Conservation (phyloP, 1,140 invertebrate genomes). For the Acromyrmex heyeri region DNA sequence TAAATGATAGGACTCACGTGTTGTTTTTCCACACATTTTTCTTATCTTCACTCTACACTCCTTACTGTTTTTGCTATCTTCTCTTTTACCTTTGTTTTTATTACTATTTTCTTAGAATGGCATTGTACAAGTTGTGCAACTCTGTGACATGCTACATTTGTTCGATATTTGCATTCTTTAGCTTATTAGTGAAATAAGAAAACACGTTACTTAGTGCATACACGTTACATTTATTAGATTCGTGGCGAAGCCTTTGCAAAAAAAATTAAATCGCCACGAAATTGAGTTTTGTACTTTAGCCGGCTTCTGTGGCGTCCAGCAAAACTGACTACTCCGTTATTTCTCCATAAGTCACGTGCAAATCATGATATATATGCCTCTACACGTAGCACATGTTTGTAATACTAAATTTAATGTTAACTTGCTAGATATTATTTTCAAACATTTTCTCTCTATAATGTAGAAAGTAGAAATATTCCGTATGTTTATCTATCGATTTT, state of each 20-base stretch:
- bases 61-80: neutral
- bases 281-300: conserved; percentile 76
- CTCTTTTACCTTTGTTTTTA: neutral
- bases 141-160: neutral
- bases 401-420: neutral
- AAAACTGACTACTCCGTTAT: conserved; percentile 35
- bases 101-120: neutral
- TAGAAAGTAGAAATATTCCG: neutral
- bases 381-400: neutral
- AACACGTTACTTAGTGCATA: conserved; percentile 12
- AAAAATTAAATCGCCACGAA: conserved; percentile 46
- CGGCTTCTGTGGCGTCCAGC: conserved; percentile 78
- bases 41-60: neutral
- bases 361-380: conserved; percentile 16
- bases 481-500: neutral
- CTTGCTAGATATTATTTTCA: conserved; percentile 7
- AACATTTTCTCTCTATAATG: neutral
- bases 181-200: conserved; percentile 12
- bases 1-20: conserved; percentile 13
- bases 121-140: neutral
- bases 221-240: conserved; percentile 77
- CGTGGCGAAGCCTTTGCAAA: conserved; percentile 80
- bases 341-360: conserved; percentile 45
- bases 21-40: neutral
- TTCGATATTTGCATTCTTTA: neutral